A percentile compares a stretch with the other conserved stretches of the same genome.
Evolutionary conservation across 2,113 vertebrate species (phyloP).

Genomic region (Datnioides undecimradiatus): DNA sequence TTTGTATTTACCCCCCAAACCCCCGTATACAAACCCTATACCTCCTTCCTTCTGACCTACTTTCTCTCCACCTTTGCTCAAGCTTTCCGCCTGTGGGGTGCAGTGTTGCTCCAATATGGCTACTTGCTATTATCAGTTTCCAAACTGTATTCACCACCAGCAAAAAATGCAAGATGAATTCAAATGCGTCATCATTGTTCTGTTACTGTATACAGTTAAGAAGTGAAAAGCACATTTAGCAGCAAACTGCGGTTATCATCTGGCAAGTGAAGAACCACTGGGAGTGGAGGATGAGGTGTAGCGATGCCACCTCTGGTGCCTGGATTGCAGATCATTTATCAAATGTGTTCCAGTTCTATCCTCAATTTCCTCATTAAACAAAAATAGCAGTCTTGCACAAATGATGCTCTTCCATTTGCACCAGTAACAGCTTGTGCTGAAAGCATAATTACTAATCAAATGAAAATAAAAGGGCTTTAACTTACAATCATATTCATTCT

Average conservation of each 20-base stretch:
- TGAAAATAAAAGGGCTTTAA: not conserved
- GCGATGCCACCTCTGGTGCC: slow-evolving; percentile 18
- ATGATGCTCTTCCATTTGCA: slow-evolving; percentile 6
- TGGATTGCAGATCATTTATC: slow-evolving; percentile 46
- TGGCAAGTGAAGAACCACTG: slow-evolving; percentile 12
- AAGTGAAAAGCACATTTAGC: slow-evolving; percentile 14
- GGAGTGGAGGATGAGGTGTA: slow-evolving; percentile 23
- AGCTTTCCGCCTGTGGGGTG: slow-evolving; percentile 71
- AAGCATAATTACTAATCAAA: too few relatives aligned
- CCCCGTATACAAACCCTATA: not conserved
- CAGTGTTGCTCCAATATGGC: slow-evolving; percentile 62
- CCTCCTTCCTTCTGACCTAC: slow-evolving; percentile 65
- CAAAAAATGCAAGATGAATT: slow-evolving; percentile 17
- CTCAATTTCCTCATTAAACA: not conserved
- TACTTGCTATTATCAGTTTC: slow-evolving; percentile 16
- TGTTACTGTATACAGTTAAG: not conserved
- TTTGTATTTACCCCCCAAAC: slow-evolving; percentile 16
- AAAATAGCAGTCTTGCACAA: slow-evolving; percentile 29
- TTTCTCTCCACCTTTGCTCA: slow-evolving; percentile 54
- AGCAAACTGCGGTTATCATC: slow-evolving; percentile 13
- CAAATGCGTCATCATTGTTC: slow-evolving; percentile 57
- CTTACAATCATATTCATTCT: too few relatives aligned
- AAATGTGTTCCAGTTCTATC: slow-evolving; percentile 59
- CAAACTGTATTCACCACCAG: slow-evolving; percentile 1
- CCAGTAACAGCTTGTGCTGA: not conserved